phyloP scores from a whole-genome alignment of 2,797 vertebrate genomes.

The Spondyliosoma cantharus region DNA sequence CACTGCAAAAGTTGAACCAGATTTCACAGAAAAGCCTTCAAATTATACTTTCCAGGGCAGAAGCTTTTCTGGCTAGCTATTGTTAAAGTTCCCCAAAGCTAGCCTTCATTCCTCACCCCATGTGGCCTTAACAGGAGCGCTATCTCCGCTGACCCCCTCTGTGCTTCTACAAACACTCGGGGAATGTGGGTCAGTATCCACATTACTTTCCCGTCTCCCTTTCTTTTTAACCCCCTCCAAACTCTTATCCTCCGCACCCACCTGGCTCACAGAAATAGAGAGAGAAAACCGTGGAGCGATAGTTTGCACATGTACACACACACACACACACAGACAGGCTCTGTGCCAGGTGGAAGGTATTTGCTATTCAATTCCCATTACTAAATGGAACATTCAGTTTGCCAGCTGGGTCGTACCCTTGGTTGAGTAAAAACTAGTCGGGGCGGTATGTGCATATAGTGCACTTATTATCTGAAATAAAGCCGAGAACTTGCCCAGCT shows the following conservation, averaged over 20 bases:
- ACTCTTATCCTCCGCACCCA: slow-evolving; percentile 49
- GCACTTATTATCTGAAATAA: slow-evolving; percentile 70
- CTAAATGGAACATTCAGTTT: slow-evolving; percentile 74
- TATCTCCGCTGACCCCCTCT: slow-evolving; percentile 39
- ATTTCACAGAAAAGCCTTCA: slow-evolving; percentile 67
- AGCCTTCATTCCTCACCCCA: slow-evolving; percentile 67
- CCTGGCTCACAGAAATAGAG: slow-evolving; percentile 33
- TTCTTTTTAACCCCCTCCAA: slow-evolving; percentile 28
- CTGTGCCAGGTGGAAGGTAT: slow-evolving; percentile 60
- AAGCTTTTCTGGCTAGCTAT: slow-evolving; percentile 63
- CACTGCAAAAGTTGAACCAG: slow-evolving; percentile 49
- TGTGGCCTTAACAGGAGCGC: slow-evolving; percentile 58
- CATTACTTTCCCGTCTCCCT: slow-evolving; percentile 52
- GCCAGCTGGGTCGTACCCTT: slow-evolving; percentile 70
- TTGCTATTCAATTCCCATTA: slow-evolving; percentile 76
- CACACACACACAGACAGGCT: slow-evolving; percentile 23
- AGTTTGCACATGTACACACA: background rate
- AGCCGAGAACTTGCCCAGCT: slow-evolving; percentile 44
- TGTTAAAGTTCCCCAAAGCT: slow-evolving; percentile 72
- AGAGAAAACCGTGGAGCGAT: background rate
- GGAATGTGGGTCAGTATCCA: slow-evolving; percentile 68
- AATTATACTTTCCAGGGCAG: slow-evolving; percentile 62
- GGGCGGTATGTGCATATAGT: slow-evolving; percentile 62
- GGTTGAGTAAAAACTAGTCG: slow-evolving; percentile 55
- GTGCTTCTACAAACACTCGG: slow-evolving; percentile 34